Evolutionary conservation across 2,888 invertebrate genomes (phyloP), one percentile per base, ranked within the genome.

Genomic region (Calameuta idolon): DNA sequence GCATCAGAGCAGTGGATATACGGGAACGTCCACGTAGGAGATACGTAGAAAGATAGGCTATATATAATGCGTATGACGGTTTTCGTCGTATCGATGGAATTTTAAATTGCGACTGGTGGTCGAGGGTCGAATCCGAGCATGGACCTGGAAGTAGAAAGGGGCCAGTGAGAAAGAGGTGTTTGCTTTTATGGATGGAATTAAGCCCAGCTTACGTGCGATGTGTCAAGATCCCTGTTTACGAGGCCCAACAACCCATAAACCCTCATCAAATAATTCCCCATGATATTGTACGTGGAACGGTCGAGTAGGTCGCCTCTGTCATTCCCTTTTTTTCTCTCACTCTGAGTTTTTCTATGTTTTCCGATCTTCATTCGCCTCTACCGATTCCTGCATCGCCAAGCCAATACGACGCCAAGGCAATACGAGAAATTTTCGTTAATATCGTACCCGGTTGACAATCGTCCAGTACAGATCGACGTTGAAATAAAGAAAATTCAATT

Each of bases 141-240:
- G 71, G 71, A 55, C 71, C 31, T 31, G 33, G 71, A 31, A 31
- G 23, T 71, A 33, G 71, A 34, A 71, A 71, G 33, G 5, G 71
- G 33, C 71, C 33, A 23, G 30, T 4, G 71, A 31, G 73, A 75
- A 77, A 77, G 77, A 77, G 81, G 80, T 78, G 83, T 75, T 84
- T 81, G 79, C 80, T 80, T 87, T 86, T 86, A 86, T 85, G 80
- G 84, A 76, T 76, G 79, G 80, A 87, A 87, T 87, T 86, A 87
- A 87, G 81, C 79, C 76, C 73, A 79, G 82, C 83, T 83, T 86
- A 85, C 86, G 81, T 73, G 79, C 82, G 77, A 83, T 84, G 83
- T 85, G 85, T 85, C 85, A 80, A 82, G 81, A 83, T 85, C 83
- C 83, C 78, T 81, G 83, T 88, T 87, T 87, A 87, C 83, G 85